Evolutionary conservation across 2,888 invertebrate genomes (phyloP).

Genomic region (Lathronympha strigana): DNA sequence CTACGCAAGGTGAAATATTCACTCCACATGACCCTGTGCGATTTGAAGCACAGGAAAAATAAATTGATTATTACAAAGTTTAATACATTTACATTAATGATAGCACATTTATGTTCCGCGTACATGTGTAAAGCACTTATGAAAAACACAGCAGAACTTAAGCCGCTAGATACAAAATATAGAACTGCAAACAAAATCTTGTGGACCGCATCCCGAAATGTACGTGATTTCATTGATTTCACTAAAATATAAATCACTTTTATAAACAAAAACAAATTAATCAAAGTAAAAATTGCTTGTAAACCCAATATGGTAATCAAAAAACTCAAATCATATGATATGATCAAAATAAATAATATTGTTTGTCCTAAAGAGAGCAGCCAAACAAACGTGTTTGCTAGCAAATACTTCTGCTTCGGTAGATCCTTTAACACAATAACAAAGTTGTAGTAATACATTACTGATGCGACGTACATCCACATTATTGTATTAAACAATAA

Average conservation of each 20-base stretch:
- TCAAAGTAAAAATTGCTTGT: background rate
- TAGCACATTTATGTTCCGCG: no score
- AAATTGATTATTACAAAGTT: background rate
- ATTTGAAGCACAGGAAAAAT: background rate
- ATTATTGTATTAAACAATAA: background rate
- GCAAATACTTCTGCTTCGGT: background rate
- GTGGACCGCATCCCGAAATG: background rate
- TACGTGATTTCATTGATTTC: background rate
- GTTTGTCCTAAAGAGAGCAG: background rate
- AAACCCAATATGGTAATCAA: no score
- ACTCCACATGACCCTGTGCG: background rate
- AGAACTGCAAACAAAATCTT: background rate
- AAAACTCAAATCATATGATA: no score
- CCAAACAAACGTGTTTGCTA: background rate
- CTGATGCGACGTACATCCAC: conserved; percentile 6
- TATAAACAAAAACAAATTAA: background rate
- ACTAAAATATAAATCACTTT: background rate
- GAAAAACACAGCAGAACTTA: background rate
- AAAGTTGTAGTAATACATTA: background rate
- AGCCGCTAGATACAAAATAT: background rate
- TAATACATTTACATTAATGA: no score
- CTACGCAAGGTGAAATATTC: background rate
- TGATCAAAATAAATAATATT: background rate
- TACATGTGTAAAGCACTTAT: no score
- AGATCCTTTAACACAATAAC: background rate